These are phyloP conservation scores for Salvelinus alpinus DNA, from an alignment of 2,113 vertebrate genomes.

Conservation along the genomic window DNA sequence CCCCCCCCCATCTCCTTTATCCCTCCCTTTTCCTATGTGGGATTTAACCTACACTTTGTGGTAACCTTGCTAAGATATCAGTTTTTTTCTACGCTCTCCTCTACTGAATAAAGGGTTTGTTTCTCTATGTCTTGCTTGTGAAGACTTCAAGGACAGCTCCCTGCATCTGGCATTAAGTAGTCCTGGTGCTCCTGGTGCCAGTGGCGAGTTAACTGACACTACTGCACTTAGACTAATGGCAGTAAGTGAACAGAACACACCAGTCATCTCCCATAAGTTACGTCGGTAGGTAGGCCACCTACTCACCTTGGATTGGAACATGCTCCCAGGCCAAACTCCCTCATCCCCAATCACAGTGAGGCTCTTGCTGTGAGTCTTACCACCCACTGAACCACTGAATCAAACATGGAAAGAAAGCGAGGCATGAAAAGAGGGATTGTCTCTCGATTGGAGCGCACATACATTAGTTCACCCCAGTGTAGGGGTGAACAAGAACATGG, in stretches of 20 bases:
- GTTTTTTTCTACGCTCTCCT: slow-evolving; percentile 76
- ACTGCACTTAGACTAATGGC: slow-evolving; percentile 74
- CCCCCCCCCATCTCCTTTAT: slow-evolving; percentile 67
- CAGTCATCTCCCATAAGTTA: slow-evolving; percentile 72
- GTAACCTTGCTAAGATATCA: slow-evolving; percentile 80
- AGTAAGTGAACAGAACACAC: slow-evolving; percentile 33
- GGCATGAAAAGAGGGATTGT: slow-evolving; percentile 76
- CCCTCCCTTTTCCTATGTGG: slow-evolving; percentile 77
- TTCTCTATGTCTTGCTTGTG: slow-evolving; percentile 72
- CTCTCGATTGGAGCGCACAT: slow-evolving; percentile 57
- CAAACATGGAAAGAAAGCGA: slow-evolving; percentile 35
- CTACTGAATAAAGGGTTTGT: slow-evolving; percentile 78
- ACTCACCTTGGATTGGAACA: slow-evolving; percentile 69
- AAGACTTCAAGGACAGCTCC: slow-evolving; percentile 82
- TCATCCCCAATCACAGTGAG: slow-evolving; percentile 71
- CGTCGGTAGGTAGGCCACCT: too few species aligned
- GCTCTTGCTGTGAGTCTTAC: slow-evolving; percentile 65
- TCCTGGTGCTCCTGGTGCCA: slow-evolving; percentile 71
- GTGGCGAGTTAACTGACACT: slow-evolving; percentile 79
- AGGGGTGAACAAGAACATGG: slow-evolving; percentile 68
- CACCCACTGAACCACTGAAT: slow-evolving; percentile 65
- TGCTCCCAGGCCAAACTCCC: slow-evolving; percentile 57
- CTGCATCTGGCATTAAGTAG: slow-evolving; percentile 80
- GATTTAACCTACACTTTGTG: slow-evolving; percentile 79
- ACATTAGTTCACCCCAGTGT: not conserved